Evolutionary conservation across 2,888 invertebrate species (phyloP).

Genomic region (Drosophila kuntzei): DNA sequence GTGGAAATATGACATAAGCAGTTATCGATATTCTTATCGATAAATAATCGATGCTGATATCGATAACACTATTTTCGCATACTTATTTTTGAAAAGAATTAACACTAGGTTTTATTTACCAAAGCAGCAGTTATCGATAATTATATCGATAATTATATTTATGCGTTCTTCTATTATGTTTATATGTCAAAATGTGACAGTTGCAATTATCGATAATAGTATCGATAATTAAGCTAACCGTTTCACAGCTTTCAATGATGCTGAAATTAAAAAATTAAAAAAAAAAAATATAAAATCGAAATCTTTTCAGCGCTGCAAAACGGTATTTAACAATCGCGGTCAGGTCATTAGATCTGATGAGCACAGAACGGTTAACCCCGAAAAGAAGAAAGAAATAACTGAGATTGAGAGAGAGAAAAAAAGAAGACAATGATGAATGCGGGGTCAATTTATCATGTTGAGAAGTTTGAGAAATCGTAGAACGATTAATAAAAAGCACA

Average conservation of each 20-base stretch:
- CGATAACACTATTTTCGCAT: too few relatives aligned
- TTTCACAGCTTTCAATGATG: slow-evolving; percentile 17
- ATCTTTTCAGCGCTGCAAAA: not conserved
- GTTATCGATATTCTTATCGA: not conserved
- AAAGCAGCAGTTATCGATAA: too few relatives aligned
- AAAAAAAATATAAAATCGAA: slow-evolving; percentile 5
- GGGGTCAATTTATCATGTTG: slow-evolving; percentile 49
- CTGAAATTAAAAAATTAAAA: slow-evolving; percentile 21
- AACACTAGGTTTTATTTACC: too few relatives aligned
- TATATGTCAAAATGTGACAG: not conserved
- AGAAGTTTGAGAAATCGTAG: slow-evolving; percentile 32
- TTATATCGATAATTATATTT: not conserved
- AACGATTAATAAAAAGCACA: slow-evolving; percentile 61
- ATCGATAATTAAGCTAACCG: slow-evolving; percentile 21
- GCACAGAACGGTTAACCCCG: slow-evolving; percentile 19
- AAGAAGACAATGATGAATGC: slow-evolving; percentile 14
- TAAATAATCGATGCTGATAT: too few relatives aligned
- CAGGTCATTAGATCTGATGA: slow-evolving; percentile 29
- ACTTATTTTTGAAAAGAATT: too few relatives aligned
- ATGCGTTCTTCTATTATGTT: not conserved
- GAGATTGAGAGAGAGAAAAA: slow-evolving; percentile 5
- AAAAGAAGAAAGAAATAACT: slow-evolving; percentile 18
- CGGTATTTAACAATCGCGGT: slow-evolving; percentile 34
- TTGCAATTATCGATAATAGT: slow-evolving; percentile 27
- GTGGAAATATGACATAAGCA: not conserved